phyloP scores from a whole-genome alignment of 2,113 vertebrate species.

The Edolisoma coerulescens region DNA sequence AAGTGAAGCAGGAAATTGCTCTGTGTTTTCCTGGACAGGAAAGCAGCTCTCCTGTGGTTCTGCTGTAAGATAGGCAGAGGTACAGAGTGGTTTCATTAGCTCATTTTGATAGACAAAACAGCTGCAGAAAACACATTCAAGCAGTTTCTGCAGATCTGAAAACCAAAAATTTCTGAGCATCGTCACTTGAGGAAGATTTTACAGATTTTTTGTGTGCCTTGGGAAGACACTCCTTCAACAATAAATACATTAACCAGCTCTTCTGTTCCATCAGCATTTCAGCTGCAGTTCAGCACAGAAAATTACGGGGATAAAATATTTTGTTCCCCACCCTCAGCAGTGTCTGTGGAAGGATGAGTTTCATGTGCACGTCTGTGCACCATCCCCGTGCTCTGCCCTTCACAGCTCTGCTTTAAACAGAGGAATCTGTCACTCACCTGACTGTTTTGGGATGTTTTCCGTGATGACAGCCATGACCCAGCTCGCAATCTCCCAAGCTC shows the following conservation, averaged over 20 bases:
- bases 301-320: neutral
- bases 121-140: neutral
- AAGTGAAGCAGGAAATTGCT: constrained; percentile 56
- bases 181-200: neutral
- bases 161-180: neutral
- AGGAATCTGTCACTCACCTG: constrained; percentile 77
- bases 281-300: neutral
- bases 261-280: neutral
- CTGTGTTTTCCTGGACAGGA: constrained; percentile 39
- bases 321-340: neutral
- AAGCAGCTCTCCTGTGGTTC: constrained; percentile 20
- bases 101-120: constrained; percentile 21
- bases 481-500: constrained; percentile 90
- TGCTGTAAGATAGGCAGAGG: neutral
- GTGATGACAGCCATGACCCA: constrained; percentile 84
- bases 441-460: constrained; percentile 78
- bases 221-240: neutral
- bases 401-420: neutral
- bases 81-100: constrained; percentile 1
- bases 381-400: neutral
- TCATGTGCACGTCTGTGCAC: neutral
- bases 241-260: neutral
- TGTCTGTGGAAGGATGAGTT: neutral
- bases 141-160: neutral
- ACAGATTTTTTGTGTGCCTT: neutral